Base-by-base conservation (phyloP, 2,888 invertebrate genomes). In the Strigamia maritima region DNA sequence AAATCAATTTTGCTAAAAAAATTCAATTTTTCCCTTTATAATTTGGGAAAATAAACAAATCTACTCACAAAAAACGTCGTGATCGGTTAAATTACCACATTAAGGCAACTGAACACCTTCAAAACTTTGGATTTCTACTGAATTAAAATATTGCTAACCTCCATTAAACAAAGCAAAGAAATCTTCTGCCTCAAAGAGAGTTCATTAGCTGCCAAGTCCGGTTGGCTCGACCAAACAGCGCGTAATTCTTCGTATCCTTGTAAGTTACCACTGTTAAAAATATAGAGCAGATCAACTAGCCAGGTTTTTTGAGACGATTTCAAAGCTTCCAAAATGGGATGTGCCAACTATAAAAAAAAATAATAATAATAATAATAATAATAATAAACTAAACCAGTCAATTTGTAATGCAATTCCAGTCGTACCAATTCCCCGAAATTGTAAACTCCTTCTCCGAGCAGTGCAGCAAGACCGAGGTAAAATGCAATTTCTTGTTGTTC, bases 101-200 rank as follows among this genome's bases (percentile, higher is more conserved):
- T 7, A 22, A n/a, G n/a, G n/a, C n/a, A n/a, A n/a, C n/a, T n/a
- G n/a, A n/a, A n/a, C n/a, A n/a, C n/a, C n/a, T n/a, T n/a, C n/a
- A n/a, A n/a, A n/a, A n/a, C n/a, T n/a, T n/a, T n/a, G n/a, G n/a
- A n/a, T n/a, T n/a, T n/a, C n/a, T n/a, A n/a, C n/a, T n/a, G n/a
- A n/a, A n/a, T n/a, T 2, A 65, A 65, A 22, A 65, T 12, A 14
- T 19, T 19, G 81, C 83, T 82, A 82, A 91, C 91, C 90, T 98
- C 97, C 97, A 99, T 98, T 0, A 99, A 89, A 85, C 98, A 97
- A 19, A 99, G 88, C 24, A 99, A 89, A 0, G 95, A 95, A 81
- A 99, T 96, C 88, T 99, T 99, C 86, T 95, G 94, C 24, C 94
- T 88, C 82, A 98, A 88, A 84, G 92, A 91, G 0, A 91, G 86